phyloP scores from a whole-genome alignment of 1,140 invertebrate species.

The Pseudomyrmex concolor region DNA sequence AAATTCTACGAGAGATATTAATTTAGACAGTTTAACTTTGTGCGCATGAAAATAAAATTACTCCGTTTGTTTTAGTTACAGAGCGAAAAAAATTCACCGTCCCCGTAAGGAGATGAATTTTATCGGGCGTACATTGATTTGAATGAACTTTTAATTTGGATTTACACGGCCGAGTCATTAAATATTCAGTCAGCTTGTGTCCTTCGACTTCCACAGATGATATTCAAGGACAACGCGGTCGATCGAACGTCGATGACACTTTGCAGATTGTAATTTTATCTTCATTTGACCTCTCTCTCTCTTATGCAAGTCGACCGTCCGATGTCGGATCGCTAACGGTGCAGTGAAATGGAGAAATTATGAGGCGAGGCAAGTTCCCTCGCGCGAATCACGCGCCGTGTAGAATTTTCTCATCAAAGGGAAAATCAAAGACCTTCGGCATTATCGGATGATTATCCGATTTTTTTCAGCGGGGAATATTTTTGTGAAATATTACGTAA shows the following conservation, averaged over 20 bases:
- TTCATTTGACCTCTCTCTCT: constrained; percentile 65
- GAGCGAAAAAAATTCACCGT: neutral
- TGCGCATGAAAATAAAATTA: no score
- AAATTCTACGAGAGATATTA: no score
- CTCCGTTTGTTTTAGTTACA: neutral
- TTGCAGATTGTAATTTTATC: constrained; percentile 74
- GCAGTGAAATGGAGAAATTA: constrained; percentile 73
- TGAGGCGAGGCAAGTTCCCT: constrained; percentile 56
- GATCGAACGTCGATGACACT: constrained; percentile 74
- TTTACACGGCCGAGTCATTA: constrained; percentile 16
- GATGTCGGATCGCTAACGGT: constrained; percentile 66
- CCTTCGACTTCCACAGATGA: constrained; percentile 68
- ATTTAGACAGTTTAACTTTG: no score
- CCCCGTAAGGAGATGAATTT: no score
- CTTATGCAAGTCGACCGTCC: constrained; percentile 70
- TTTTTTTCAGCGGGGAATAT: no score
- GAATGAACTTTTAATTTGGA: constrained; percentile 49
- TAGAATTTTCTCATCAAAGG: constrained; percentile 55
- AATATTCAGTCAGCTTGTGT: constrained; percentile 56
- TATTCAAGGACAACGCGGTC: constrained; percentile 69
- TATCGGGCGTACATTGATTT: neutral
- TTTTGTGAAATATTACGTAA: constrained; percentile 33
- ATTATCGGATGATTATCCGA: constrained; percentile 42
- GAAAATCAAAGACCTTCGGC: constrained; percentile 68
- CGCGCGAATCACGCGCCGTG: constrained; percentile 39